Evolutionary conservation across 53 echinoderm and acorn worm species (phyloP).

Genomic region (Apostichopus leukothele): DNA sequence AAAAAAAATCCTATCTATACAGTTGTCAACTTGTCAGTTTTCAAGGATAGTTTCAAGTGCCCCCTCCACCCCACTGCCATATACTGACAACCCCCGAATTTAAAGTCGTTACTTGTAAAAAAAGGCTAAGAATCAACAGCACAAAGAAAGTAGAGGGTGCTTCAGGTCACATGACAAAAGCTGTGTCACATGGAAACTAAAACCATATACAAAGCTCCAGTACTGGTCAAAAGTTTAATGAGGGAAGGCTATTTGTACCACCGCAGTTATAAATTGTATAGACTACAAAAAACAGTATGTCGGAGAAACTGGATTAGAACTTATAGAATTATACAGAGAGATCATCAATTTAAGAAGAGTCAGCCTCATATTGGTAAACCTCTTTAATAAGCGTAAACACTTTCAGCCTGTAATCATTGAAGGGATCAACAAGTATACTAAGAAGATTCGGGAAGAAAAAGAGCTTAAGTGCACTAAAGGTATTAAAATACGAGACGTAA

Average conservation of each 20-base stretch:
- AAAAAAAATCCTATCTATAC: too few species aligned
- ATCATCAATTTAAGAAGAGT: not conserved
- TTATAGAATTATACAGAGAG: not conserved
- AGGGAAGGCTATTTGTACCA: not conserved
- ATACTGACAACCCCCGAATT: slow-evolving; percentile 6
- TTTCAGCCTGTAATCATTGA: too few species aligned
- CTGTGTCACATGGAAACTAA: not conserved
- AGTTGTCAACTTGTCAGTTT: too few species aligned
- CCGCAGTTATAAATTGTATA: not conserved
- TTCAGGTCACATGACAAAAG: not conserved
- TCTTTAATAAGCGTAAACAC: too few species aligned
- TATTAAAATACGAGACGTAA: too few species aligned
- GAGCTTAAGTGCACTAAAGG: too few species aligned
- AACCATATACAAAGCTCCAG: not conserved
- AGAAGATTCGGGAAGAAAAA: too few species aligned
- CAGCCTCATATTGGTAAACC: slow-evolving; percentile 5
- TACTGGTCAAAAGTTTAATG: not conserved
- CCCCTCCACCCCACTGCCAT: not conserved
- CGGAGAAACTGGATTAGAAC: not conserved
- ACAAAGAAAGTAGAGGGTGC: not conserved
- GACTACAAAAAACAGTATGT: slow-evolving; percentile 2
- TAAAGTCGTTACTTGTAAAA: not conserved
- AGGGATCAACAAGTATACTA: too few species aligned
- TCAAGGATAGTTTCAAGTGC: too few species aligned
- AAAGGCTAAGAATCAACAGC: not conserved